phyloP scores from a whole-genome alignment of 2,797 vertebrate genomes.

The Rhinoraja longicauda region DNA sequence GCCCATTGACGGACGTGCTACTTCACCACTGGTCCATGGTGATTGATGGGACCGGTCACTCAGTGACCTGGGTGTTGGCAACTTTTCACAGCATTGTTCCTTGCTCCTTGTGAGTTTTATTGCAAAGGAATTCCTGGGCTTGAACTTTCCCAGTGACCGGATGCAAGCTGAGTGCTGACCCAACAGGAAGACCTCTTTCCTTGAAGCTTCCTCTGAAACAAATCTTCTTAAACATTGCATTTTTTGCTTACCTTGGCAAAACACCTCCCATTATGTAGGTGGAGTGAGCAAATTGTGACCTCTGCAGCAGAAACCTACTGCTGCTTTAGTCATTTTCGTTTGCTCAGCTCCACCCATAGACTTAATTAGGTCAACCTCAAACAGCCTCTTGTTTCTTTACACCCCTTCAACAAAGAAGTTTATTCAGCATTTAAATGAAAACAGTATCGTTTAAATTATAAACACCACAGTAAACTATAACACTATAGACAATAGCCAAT shows the following conservation, averaged over 20 bases:
- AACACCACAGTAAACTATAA: too few species aligned
- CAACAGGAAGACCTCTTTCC: conserved; percentile 49
- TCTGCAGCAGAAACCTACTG: neutral
- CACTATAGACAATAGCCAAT: too few species aligned
- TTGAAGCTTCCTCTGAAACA: conserved; percentile 41
- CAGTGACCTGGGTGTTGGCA: conserved; percentile 48
- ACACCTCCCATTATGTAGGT: conserved; percentile 38
- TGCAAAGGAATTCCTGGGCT: conserved; percentile 50
- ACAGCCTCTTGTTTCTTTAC: neutral
- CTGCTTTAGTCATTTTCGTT: neutral
- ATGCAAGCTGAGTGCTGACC: conserved; percentile 44
- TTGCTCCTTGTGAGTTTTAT: conserved; percentile 43
- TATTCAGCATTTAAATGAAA: neutral
- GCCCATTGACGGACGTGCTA: conserved; percentile 39
- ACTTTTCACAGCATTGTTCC: conserved; percentile 57
- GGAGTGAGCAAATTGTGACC: neutral
- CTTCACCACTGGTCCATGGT: neutral
- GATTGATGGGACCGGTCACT: neutral
- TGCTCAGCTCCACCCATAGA: neutral
- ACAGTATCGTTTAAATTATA: too few species aligned
- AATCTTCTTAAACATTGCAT: conserved; percentile 43
- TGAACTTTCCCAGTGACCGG: conserved; percentile 51
- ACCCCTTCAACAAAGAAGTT: neutral
- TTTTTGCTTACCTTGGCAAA: conserved; percentile 50
- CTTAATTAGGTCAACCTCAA: neutral